Base-by-base conservation (phyloP, 2,113 vertebrate species). In the Microtus richardsoni region DNA sequence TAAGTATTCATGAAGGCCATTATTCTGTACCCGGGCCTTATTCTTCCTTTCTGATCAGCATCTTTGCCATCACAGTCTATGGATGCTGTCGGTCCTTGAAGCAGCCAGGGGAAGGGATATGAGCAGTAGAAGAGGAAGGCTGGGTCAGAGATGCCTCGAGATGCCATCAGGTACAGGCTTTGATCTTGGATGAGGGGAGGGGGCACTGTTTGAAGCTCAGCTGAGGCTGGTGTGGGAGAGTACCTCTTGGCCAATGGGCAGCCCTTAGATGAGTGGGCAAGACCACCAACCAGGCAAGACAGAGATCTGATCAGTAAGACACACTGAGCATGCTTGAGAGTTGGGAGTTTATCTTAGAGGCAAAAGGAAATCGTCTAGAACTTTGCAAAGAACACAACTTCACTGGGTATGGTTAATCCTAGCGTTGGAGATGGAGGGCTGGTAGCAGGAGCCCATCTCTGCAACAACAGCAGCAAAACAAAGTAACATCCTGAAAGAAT, bases 1-100 rank as follows among this genome's bases (percentile, higher is more conserved):
- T 98, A 98, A 98, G 98, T 98, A 98, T 89, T 36, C 98, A 98
- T 97, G 98, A 96, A 94, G 98, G 96, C 98, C 98, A 97, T 98
- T 97, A 98, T 98, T 98, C 98, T 98, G 95, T 94, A 13, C 93
- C 96, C 73, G 89, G 60, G 97, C 95, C 97, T 98, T 98, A 64
- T 96, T 94, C 97, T 95, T 96, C 96, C 96, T 97, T 97, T 95
- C 95, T 95, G 93, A 93, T 97, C 96, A 88, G 78, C 91, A 41
- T 28, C 49, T 77, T 89, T 91, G 88, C 36, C 89, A 58, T 86
- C 89, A 62, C 26, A 79, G 82, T 70, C 91, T 89, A 75, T 74
- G 62, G 83, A 11, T 47, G 44, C 47, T 16, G 82, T 1, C 7
- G 58, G 88, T 68, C 60, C 79, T 89, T 52, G 92, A 70, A 79